Base-by-base conservation (phyloP, 2,797 vertebrate genomes). In the Mus spretus region DNA sequence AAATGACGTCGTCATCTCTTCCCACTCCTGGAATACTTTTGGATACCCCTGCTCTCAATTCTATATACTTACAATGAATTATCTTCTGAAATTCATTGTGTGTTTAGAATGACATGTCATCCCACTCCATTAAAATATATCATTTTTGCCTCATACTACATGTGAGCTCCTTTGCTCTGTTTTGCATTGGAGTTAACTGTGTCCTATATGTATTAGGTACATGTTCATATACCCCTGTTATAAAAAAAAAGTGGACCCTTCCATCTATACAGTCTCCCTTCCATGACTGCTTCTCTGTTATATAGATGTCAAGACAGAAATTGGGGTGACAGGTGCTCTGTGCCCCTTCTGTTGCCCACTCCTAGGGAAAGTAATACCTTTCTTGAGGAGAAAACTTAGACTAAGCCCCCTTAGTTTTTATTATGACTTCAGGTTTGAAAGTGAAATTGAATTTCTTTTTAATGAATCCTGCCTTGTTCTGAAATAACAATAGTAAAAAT, bases 401-500 rank as follows among this genome's bases (percentile, higher is more conserved):
- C 14, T 9, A 57, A n/a, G n/a, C 1, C 28, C 47, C 34, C 9
- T 57, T 81, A 14, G 92, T 91, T 50, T 65, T 81, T 57, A 9
- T 84, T 93, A 50, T 93, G 85, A 95, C n/a, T 84, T 72, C 34
- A 77, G 65, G 3, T 89, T 74, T 14, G 6, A 5, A 86, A 3
- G 24, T 40, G 14, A 44, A 17, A 67, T 74, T 87, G 94, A 50
- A 91, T 96, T 91, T 96, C 74, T 92, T 61, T 94, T 94, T 81
- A 91, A 89, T 88, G 40, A 96, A 87, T 90, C 90, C 26, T 44
- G 0, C 74, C 53, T 37, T 53, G 10, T 87, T 97, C 57, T 75
- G 24, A 87, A 17, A 13, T 94, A 82, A 86, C 92, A 82, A 93
- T 92, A 96, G 83, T 97, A 91, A 89, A 97, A 79, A 61, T 70